Evolutionary conservation across 2,797 vertebrate species (phyloP).

Genomic region (Okamejei kenojei): DNA sequence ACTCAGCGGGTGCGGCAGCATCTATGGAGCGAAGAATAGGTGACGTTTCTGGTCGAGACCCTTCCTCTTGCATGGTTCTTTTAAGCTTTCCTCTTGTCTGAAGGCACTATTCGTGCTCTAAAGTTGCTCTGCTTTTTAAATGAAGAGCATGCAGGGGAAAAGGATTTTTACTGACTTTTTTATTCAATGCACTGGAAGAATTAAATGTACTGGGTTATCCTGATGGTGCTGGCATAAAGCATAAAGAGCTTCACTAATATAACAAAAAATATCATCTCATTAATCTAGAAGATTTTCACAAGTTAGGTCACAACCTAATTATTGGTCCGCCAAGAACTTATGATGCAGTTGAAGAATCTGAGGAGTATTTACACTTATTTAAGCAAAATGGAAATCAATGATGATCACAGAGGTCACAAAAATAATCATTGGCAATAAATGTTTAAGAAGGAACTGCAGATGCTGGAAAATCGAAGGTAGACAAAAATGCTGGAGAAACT

Average conservation of each 20-base stretch:
- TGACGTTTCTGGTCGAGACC: no score
- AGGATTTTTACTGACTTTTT: not conserved
- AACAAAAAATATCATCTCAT: not conserved
- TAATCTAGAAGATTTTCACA: not conserved
- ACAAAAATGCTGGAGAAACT: no score
- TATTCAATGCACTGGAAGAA: no score
- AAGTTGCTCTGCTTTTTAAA: not conserved
- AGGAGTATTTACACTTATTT: not conserved
- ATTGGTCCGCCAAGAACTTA: not conserved
- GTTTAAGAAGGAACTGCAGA: no score
- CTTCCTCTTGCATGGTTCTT: no score
- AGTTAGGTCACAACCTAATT: not conserved
- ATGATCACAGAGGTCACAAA: not conserved
- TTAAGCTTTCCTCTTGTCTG: no score
- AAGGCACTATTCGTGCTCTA: no score
- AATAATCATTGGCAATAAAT: not conserved
- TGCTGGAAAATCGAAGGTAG: no score
- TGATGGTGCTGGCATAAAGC: not conserved
- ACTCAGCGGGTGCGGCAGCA: no score
- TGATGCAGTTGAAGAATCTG: not conserved
- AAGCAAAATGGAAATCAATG: not conserved
- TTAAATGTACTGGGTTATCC: not conserved
- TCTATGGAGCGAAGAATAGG: no score
- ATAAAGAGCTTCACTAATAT: not conserved
- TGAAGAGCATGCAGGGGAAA: not conserved